These are phyloP conservation scores for Congeria kusceri DNA, from an alignment of 2,888 invertebrate species.

Conservation along the genomic window DNA sequence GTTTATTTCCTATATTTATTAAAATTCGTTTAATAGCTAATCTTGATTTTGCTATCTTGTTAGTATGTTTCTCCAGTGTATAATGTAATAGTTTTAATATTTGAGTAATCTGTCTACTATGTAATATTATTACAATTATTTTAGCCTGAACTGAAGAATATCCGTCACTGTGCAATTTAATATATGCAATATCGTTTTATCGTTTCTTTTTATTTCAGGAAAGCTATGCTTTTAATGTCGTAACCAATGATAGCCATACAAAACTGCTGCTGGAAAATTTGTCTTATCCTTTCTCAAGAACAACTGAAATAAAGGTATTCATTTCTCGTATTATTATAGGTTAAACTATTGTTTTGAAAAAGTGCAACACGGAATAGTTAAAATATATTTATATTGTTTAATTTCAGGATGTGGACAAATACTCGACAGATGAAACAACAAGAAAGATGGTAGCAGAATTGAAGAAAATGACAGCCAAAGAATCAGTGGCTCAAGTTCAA, in stretches of 20 bases:
- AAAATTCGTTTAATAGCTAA: too few relatives aligned
- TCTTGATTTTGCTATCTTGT: not conserved
- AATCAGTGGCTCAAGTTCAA: conserved; percentile 38
- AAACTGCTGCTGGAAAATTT: conserved; percentile 33
- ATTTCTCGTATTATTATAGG: not conserved
- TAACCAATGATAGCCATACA: conserved; percentile 32
- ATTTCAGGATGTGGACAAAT: conserved; percentile 10
- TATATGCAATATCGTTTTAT: too few relatives aligned
- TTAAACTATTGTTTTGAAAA: too few relatives aligned
- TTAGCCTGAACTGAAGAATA: too few relatives aligned
- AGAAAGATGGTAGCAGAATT: conserved; percentile 12
- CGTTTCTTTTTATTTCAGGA: too few relatives aligned
- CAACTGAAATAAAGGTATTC: conserved; percentile 31
- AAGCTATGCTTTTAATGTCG: conserved; percentile 39
- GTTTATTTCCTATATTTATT: too few relatives aligned
- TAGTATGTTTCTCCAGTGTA: not conserved
- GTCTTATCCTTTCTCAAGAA: conserved; percentile 33
- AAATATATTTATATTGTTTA: not conserved
- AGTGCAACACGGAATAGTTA: not conserved
- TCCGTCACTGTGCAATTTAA: too few relatives aligned
- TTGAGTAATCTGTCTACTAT: too few relatives aligned
- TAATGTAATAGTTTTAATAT: not conserved
- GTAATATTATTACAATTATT: too few relatives aligned
- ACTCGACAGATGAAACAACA: conserved; percentile 9
- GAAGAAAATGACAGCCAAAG: conserved; percentile 19